Percentiles rank a stretch among this genome's conserved stretches.
Evolutionary conservation across 2,797 vertebrate genomes (phyloP).

Genomic region (Hypotaenidia philippensis): DNA sequence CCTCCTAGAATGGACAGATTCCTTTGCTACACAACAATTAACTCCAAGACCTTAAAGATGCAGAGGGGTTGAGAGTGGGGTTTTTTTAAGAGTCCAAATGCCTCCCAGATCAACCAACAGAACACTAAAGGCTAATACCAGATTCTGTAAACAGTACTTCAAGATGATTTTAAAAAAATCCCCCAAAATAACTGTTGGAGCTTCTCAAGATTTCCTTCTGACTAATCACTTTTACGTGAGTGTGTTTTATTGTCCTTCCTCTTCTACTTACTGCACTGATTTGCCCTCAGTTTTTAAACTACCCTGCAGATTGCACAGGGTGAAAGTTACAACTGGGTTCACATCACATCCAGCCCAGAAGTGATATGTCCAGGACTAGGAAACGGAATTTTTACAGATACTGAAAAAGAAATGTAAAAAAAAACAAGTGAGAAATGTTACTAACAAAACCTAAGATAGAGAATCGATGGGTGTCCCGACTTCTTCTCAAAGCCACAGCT

Average conservation of each 20-base stretch:
- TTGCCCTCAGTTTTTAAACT: not conserved
- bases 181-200: not conserved
- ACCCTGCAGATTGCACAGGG: not conserved
- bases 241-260: not conserved
- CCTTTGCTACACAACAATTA: not conserved
- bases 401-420: not conserved
- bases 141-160: not conserved
- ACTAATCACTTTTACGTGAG: not conserved
- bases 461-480: not conserved
- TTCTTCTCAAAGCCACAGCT: not conserved
- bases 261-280: not conserved
- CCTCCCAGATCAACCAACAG: not conserved
- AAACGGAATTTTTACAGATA: not conserved
- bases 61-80: fast-evolving
- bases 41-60: not conserved
- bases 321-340: not conserved
- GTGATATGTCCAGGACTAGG: not conserved
- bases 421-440: not conserved
- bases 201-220: not conserved
- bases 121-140: not conserved
- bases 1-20: not conserved
- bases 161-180: not conserved
- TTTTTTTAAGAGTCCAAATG: not conserved
- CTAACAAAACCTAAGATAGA: not conserved
- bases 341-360: not conserved